A percentile compares a stretch with the other conserved stretches of the same genome.
These are phyloP conservation scores for Vanessa tameamea DNA, from an alignment of 1,140 invertebrate genomes.

Conservation along the genomic window DNA sequence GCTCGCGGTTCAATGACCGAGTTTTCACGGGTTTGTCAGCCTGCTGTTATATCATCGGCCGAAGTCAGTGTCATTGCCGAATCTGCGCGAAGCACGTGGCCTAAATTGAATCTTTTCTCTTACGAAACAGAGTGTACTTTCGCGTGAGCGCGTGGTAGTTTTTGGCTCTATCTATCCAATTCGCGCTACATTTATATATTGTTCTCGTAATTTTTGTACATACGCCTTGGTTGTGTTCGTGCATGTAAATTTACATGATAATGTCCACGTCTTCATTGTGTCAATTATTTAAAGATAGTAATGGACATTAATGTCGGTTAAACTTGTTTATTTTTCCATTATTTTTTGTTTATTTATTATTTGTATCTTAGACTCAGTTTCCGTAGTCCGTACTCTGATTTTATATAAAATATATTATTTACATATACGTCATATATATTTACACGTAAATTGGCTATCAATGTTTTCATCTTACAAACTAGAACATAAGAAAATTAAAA, in stretches of 20 bases:
- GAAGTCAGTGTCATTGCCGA: slow-evolving; percentile 81
- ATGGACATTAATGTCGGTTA: slow-evolving; percentile 6
- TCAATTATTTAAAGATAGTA: slow-evolving; percentile 15
- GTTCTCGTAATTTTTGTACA: slow-evolving; percentile 31
- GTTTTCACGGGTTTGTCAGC: slow-evolving; percentile 81
- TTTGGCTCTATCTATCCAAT: slow-evolving; percentile 55
- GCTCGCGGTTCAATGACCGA: slow-evolving; percentile 80
- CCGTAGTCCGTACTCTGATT: background rate
- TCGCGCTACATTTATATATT: slow-evolving; percentile 44
- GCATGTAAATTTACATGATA: slow-evolving; percentile 22
- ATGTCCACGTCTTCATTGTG: slow-evolving; percentile 14
- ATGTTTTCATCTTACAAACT: no score
- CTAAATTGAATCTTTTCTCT: slow-evolving; percentile 63
- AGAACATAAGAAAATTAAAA: no score
- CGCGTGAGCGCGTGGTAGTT: slow-evolving; percentile 42
- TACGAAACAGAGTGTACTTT: slow-evolving; percentile 55
- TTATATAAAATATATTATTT: no score
- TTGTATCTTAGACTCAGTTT: background rate
- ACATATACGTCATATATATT: no score
- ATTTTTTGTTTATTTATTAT: background rate
- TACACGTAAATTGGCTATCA: no score
- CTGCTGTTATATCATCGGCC: slow-evolving; percentile 81
- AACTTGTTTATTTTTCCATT: background rate
- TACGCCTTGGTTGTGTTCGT: slow-evolving; percentile 27
- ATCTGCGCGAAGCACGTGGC: slow-evolving; percentile 55